Conservation (phyloP, 1,140 invertebrate genomes). For the Pseudomyrmex pallidus region DNA sequence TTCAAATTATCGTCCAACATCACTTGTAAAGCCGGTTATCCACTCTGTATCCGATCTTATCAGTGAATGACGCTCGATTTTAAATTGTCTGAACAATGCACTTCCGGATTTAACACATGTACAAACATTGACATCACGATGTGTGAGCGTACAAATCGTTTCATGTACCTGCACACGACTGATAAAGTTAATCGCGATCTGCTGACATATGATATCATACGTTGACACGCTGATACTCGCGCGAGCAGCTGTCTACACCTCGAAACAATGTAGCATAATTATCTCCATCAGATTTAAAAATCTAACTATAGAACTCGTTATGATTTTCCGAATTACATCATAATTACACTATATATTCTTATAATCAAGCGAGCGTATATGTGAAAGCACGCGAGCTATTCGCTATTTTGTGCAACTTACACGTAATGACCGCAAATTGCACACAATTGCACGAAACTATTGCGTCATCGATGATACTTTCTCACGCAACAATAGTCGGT, state of each 20-base stretch:
- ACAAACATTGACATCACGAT: conserved; percentile 24
- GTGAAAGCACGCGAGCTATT: not conserved
- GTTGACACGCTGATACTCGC: not conserved
- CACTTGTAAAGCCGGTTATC: too few relatives aligned
- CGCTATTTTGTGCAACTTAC: not conserved
- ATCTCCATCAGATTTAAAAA: conserved; percentile 24
- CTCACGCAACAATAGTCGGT: not conserved
- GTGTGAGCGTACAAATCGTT: not conserved
- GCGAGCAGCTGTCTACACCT: conserved; percentile 20
- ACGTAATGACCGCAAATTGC: not conserved
- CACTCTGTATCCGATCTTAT: not conserved
- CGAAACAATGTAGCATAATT: conserved; percentile 2
- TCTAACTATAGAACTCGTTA: not conserved
- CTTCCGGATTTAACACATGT: conserved; percentile 1
- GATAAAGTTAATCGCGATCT: conserved; percentile 43
- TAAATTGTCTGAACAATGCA: not conserved
- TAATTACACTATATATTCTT: not conserved
- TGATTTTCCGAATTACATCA: not conserved
- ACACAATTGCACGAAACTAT: not conserved
- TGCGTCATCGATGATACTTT: not conserved
- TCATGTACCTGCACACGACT: conserved; percentile 1
- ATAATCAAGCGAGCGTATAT: too few relatives aligned
- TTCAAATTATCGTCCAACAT: not conserved
- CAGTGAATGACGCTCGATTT: not conserved
- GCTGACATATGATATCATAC: not conserved